These are phyloP conservation scores for Typhlichthys subterraneus DNA, from an alignment of 2,797 vertebrate genomes.

Conservation along the genomic window DNA sequence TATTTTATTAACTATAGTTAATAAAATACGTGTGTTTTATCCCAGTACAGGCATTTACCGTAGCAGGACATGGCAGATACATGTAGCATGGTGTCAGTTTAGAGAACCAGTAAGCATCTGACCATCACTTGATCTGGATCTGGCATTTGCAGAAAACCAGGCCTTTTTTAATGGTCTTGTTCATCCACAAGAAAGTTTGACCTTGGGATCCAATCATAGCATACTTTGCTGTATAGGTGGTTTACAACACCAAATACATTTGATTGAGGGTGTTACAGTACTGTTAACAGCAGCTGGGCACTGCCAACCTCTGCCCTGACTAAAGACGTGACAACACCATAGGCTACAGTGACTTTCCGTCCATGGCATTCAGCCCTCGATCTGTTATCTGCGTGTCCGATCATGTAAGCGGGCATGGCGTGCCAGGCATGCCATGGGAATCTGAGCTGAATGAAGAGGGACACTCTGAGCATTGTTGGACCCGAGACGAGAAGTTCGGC, in stretches of 20 bases:
- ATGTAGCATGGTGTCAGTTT: conserved; percentile 20
- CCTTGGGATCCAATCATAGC: conserved; percentile 22
- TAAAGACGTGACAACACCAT: no score
- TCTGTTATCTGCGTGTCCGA: conserved; percentile 47
- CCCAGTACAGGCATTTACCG: conserved; percentile 21
- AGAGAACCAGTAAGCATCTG: conserved; percentile 32
- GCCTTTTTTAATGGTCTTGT: conserved; percentile 7
- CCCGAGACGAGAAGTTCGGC: conserved; percentile 27
- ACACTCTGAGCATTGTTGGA: conserved; percentile 56
- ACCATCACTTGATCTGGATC: conserved; percentile 31
- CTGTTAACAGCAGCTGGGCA: conserved; percentile 10
- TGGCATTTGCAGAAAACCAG: conserved; percentile 22
- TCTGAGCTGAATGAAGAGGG: conserved; percentile 30
- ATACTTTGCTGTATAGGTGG: conserved; percentile 34
- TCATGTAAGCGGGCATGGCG: conserved; percentile 37
- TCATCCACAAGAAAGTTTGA: conserved; percentile 33
- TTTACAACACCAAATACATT: conserved; percentile 12
- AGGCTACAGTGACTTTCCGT: conserved; percentile 20
- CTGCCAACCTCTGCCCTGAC: background rate
- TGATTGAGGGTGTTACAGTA: conserved; percentile 21
- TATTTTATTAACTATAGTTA: no score
- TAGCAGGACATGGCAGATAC: no score
- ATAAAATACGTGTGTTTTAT: conserved; percentile 14
- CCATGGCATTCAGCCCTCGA: conserved; percentile 23
- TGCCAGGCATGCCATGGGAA: conserved; percentile 35